These are phyloP conservation scores for Dexiosoma caninum DNA, from an alignment of 2,888 invertebrate genomes.

Conservation along the genomic window DNA sequence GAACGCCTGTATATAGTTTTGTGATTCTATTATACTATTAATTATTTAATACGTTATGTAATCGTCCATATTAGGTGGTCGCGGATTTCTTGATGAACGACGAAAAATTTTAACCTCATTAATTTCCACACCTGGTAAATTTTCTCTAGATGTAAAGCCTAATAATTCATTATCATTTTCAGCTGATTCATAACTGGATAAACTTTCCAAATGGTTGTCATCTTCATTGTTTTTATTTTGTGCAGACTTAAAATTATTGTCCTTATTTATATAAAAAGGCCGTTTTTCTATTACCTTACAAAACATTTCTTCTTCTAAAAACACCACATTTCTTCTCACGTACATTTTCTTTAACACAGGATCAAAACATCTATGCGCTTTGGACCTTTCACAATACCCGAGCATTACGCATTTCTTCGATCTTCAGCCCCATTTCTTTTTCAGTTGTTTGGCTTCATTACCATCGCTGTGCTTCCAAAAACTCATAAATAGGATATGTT, in stretches of 20 bases:
- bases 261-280: background rate
- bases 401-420: constrained; percentile 17
- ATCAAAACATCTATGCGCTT: constrained; percentile 4
- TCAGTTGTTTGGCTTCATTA: background rate
- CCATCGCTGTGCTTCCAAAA: constrained; percentile 19
- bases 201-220: background rate
- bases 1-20: too few species aligned
- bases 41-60: too few species aligned
- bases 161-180: background rate
- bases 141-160: background rate
- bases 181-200: too few species aligned
- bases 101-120: background rate
- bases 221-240: background rate
- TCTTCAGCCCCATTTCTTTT: constrained; percentile 29
- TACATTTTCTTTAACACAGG: background rate
- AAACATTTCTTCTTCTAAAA: constrained; percentile 29
- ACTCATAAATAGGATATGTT: constrained; percentile 15
- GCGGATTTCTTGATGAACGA: background rate
- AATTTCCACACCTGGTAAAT: background rate
- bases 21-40: too few species aligned
- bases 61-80: too few species aligned
- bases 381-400: background rate
- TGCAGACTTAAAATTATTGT: too few species aligned
- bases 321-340: constrained; percentile 15
- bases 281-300: background rate